Conservation (phyloP, 2,113 vertebrate genomes). For the Calyptommatus sinebrachiatus region DNA sequence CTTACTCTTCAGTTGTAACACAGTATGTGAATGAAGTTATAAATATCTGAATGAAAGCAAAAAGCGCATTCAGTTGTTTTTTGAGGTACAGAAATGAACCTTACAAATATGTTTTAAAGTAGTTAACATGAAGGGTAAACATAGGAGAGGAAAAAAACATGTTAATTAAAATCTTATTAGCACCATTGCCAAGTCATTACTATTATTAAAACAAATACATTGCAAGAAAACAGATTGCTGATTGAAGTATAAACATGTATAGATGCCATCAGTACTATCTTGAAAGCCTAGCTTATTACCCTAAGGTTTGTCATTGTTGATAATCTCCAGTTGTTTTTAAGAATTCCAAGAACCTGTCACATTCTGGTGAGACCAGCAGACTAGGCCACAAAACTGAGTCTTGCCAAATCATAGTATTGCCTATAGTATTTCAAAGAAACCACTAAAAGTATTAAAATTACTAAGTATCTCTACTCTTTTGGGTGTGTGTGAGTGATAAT, state of each 20-base stretch:
- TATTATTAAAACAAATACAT: not conserved
- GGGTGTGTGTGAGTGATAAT: no score
- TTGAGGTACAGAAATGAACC: not conserved
- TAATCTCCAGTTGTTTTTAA: no score
- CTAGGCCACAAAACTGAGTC: no score
- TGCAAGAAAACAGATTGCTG: not conserved
- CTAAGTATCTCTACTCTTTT: no score
- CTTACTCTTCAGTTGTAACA: not conserved
- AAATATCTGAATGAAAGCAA: not conserved
- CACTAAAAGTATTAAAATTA: no score
- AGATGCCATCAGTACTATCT: not conserved
- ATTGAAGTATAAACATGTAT: not conserved
- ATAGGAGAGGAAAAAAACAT: not conserved
- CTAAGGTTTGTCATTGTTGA: not conserved
- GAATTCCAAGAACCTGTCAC: no score
- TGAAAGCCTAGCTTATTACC: not conserved
- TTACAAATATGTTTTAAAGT: not conserved
- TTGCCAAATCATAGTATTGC: no score
- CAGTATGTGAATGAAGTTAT: not conserved
- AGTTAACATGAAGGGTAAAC: not conserved
- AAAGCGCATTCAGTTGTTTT: not conserved
- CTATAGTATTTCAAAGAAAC: no score
- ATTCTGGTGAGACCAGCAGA: no score
- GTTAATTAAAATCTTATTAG: conserved; percentile 11
- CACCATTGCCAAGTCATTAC: not conserved